Conservation (phyloP, 2,888 invertebrate species). For the Bedellia somnulentella region DNA sequence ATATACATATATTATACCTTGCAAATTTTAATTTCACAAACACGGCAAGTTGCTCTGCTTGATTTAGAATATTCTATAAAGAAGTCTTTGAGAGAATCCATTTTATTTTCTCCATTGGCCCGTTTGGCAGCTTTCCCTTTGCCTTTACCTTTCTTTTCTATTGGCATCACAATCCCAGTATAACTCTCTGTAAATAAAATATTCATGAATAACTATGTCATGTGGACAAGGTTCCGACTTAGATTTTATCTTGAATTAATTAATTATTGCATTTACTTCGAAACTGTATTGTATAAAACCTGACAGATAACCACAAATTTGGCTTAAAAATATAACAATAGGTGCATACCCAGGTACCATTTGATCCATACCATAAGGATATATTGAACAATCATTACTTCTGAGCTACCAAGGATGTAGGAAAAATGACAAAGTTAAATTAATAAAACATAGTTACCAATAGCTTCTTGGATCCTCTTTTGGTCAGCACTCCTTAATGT, state of each 20-base stretch:
- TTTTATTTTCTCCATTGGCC: conserved; percentile 16
- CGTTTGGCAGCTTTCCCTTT: conserved; percentile 39
- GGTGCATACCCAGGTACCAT: no score
- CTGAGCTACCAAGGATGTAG: neutral
- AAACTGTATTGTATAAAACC: no score
- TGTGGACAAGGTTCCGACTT: no score
- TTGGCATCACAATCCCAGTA: conserved; percentile 38
- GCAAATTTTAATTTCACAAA: conserved; percentile 82
- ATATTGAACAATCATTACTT: no score
- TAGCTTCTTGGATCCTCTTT: conserved; percentile 67
- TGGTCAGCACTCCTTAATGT: conserved; percentile 83
- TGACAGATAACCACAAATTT: no score
- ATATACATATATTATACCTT: no score
- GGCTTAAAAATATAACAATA: no score
- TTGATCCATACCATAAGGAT: no score
- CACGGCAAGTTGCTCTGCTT: conserved; percentile 75
- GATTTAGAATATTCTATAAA: conserved; percentile 85
- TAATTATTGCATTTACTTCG: no score
- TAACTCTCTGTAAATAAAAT: conserved; percentile 15
- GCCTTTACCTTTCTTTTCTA: conserved; percentile 65
- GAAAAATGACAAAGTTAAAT: neutral
- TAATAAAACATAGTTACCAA: conserved; percentile 55
- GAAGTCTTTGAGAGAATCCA: conserved; percentile 64
- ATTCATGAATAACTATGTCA: no score
- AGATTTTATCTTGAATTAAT: no score